Conservation (phyloP, 2,113 vertebrate genomes). For the Gnathonemus echidnorhynchus region DNA sequence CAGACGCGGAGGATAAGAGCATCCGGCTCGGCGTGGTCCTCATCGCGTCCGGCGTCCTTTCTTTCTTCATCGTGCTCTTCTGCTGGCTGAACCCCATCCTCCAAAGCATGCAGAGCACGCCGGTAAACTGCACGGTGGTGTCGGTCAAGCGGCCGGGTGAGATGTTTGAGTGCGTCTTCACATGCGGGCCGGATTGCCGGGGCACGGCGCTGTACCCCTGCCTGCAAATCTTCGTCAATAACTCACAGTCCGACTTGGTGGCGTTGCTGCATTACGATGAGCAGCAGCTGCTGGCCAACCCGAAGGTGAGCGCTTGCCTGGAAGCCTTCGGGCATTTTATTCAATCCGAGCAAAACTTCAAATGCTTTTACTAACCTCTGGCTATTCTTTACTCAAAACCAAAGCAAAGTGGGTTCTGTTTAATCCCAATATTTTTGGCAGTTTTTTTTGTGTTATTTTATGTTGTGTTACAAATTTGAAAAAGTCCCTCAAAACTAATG, state of each 20-base stretch:
- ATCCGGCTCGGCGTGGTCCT: conserved; percentile 89
- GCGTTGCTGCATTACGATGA: conserved; percentile 87
- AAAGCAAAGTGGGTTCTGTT: neutral
- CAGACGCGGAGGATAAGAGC: conserved; percentile 93
- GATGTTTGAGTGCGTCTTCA: conserved; percentile 86
- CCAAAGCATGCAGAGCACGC: conserved; percentile 68
- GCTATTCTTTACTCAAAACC: neutral
- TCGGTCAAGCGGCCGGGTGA: conserved; percentile 81
- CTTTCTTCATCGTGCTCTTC: conserved; percentile 77
- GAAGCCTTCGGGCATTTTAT: too few species aligned
- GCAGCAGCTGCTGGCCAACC: conserved; percentile 84
- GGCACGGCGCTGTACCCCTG: conserved; percentile 88
- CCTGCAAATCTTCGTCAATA: conserved; percentile 89
- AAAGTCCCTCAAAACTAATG: neutral
- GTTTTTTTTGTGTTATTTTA: neutral
- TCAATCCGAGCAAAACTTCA: too few species aligned
- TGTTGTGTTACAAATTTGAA: neutral
- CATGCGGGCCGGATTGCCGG: conserved; percentile 80
- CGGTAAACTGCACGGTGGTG: conserved; percentile 79
- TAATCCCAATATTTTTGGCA: neutral
- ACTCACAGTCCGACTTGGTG: conserved; percentile 75
- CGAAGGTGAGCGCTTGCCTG: conserved; percentile 67
- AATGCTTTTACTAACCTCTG: neutral
- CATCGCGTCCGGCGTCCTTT: conserved; percentile 84
- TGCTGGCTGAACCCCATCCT: conserved; percentile 78